These are phyloP conservation scores for Yasuhikotakia modesta DNA, from an alignment of 2,797 vertebrate species.

Conservation along the genomic window DNA sequence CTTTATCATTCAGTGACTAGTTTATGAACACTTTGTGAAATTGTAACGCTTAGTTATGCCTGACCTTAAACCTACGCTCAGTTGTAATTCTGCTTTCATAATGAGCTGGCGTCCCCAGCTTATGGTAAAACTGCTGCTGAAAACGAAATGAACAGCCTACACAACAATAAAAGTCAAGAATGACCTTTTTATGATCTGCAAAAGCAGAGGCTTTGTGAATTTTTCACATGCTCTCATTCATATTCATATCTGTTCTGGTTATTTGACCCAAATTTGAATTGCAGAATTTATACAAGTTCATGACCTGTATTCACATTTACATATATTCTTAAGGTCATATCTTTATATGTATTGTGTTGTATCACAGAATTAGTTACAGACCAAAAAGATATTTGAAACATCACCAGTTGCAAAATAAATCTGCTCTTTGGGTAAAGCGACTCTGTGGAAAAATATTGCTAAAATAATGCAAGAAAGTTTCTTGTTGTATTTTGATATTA, in stretches of 20 bases:
- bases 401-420: too few relatives aligned
- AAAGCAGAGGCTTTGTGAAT: conserved; percentile 1
- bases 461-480: too few relatives aligned
- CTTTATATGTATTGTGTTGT: not conserved
- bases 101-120: not conserved
- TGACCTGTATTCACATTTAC: not conserved
- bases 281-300: not conserved
- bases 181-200: not conserved
- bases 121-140: not conserved
- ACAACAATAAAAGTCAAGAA: conserved; percentile 2
- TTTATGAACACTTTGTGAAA: not conserved
- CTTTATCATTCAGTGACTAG: not conserved
- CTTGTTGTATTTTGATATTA: too few relatives aligned
- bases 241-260: not conserved
- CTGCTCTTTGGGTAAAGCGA: too few relatives aligned
- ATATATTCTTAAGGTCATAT: not conserved
- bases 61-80: not conserved
- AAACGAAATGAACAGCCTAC: not conserved
- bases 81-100: conserved; percentile 6
- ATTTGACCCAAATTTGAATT: not conserved
- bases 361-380: not conserved
- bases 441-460: too few relatives aligned
- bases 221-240: not conserved
- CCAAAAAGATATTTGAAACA: too few relatives aligned
- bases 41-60: not conserved